A percentile compares a stretch with the other conserved stretches of the same genome.
These are phyloP conservation scores for Stegodyphus mimosarum DNA, from an alignment of 1,140 invertebrate species.

Conservation along the genomic window DNA sequence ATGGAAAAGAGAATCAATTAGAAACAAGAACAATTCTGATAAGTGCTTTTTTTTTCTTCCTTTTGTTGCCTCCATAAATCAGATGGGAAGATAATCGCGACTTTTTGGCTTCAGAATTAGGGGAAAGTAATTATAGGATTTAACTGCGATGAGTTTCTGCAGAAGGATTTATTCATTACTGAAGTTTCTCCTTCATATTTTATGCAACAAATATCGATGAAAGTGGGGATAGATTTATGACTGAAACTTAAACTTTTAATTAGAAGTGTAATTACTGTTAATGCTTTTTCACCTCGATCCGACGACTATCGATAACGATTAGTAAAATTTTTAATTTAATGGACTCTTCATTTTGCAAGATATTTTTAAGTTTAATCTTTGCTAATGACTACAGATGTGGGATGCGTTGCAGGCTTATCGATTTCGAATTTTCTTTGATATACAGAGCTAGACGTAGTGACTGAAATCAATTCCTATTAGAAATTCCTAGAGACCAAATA, in stretches of 20 bases:
- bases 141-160: conserved; percentile 55
- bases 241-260: conserved; percentile 54
- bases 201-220: conserved; percentile 46
- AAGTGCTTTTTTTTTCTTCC: conserved; percentile 44
- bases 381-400: not conserved
- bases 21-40: conserved; percentile 36
- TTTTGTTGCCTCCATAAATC: conserved; percentile 33
- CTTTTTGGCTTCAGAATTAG: conserved; percentile 56
- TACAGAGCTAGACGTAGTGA: too few species aligned
- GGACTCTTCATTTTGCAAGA: not conserved
- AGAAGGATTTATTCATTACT: conserved; percentile 53
- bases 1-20: conserved; percentile 53
- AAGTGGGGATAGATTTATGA: conserved; percentile 27
- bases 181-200: conserved; percentile 52
- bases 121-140: conserved; percentile 56
- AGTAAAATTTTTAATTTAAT: conserved; percentile 33
- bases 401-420: too few species aligned
- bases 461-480: too few species aligned
- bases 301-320: conserved; percentile 29
- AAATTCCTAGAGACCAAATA: too few species aligned
- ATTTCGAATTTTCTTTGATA: too few species aligned
- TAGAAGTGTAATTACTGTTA: conserved; percentile 48
- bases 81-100: conserved; percentile 47
- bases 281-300: conserved; percentile 26
- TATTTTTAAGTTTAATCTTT: conserved; percentile 5